A percentile compares a stretch with the other conserved stretches of the same genome.
Conservation (phyloP, 2,113 vertebrate genomes). For the Camelus dromedarius region DNA sequence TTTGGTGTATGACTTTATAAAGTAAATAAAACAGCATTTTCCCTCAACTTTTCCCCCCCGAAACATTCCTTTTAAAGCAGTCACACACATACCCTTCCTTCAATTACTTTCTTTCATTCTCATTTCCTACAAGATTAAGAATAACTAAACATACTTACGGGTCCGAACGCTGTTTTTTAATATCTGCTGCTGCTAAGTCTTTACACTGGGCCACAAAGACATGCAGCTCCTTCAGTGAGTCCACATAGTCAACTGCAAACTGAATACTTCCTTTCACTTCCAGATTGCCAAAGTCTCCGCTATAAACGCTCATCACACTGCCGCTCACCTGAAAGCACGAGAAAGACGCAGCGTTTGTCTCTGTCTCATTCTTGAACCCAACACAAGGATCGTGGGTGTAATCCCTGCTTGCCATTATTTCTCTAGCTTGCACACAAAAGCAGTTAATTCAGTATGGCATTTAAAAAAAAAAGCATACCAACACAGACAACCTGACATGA, state of each 20-base stretch:
- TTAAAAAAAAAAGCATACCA: background rate
- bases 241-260: constrained; percentile 94
- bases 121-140: background rate
- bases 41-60: background rate
- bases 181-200: constrained; percentile 92
- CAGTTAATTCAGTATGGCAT: background rate
- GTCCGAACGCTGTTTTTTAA: constrained; percentile 94
- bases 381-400: background rate
- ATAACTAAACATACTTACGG: constrained; percentile 90
- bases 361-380: background rate
- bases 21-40: constrained; percentile 12
- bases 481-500: background rate
- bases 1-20: background rate
- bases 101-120: background rate
- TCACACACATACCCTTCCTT: background rate
- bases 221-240: constrained; percentile 94
- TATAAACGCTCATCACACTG: constrained; percentile 93
- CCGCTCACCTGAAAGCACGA: constrained; percentile 89
- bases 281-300: constrained; percentile 90
- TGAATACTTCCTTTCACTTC: constrained; percentile 94
- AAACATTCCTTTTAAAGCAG: constrained; percentile 36
- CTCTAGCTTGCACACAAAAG: constrained; percentile 36
- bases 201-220: constrained; percentile 95
- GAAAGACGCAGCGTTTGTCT: constrained; percentile 27
- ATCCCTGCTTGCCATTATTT: constrained; percentile 8